These are phyloP conservation scores for Tetragonula clypearis DNA, from an alignment of 1,140 invertebrate species.

Conservation along the genomic window DNA sequence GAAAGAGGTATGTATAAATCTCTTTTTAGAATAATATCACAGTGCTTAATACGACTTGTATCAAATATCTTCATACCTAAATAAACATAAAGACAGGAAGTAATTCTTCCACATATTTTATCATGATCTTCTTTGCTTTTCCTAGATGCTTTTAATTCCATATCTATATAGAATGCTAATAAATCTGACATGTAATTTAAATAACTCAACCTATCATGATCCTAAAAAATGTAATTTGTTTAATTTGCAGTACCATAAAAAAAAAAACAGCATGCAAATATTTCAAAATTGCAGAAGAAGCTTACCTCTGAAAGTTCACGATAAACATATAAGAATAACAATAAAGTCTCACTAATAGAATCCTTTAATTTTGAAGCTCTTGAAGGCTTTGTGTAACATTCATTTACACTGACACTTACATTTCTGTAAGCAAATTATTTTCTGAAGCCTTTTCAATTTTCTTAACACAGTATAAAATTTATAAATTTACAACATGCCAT, in stretches of 20 bases:
- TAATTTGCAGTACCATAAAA: constrained; percentile 16
- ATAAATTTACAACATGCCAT: not conserved
- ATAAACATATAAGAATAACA: constrained; percentile 79
- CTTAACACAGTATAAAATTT: not conserved
- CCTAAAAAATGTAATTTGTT: constrained; percentile 67
- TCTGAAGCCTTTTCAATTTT: not conserved
- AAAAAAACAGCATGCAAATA: not conserved
- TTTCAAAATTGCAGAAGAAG: not conserved
- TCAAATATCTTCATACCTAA: constrained; percentile 74
- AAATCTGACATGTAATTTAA: constrained; percentile 81
- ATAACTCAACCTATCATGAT: constrained; percentile 74
- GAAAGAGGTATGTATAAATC: constrained; percentile 58
- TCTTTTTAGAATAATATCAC: not conserved
- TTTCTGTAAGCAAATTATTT: constrained; percentile 74
- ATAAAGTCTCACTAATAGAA: constrained; percentile 78
- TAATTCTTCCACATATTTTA: constrained; percentile 79
- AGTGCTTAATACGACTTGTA: not conserved
- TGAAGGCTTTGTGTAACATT: constrained; percentile 77
- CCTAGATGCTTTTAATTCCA: constrained; percentile 80
- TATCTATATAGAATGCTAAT: constrained; percentile 80
- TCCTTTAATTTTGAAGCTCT: constrained; percentile 78
- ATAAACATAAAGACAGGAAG: constrained; percentile 78
- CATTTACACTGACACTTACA: constrained; percentile 73
- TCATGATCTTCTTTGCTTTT: constrained; percentile 74
- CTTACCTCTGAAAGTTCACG: constrained; percentile 77